Base-by-base conservation (phyloP, 2,113 vertebrate genomes). In the Planiliza haematocheilus region DNA sequence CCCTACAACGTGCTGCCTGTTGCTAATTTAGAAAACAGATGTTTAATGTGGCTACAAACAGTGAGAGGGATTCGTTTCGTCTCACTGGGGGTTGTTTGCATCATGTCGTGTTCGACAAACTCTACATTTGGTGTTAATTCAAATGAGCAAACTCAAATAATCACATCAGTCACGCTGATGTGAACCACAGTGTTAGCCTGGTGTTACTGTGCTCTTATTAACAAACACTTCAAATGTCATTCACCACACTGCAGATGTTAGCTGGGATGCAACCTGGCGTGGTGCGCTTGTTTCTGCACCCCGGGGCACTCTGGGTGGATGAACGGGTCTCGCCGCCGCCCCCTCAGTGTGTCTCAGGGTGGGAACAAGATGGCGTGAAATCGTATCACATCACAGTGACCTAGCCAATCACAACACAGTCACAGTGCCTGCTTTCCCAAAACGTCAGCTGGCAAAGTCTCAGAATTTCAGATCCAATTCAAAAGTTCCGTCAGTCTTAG, bases 331-430 rank as follows among this genome's bases (percentile, higher is more conserved):
- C 74, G 16, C 69, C 24, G 3, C 24, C 24, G 5, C 24, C 24
- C 24, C 24, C 2, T 42, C 80, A 51, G 58, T 4, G 68, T 42
- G 50, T 52, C 83, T 60, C 77, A 45, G 81, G 77, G 16, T 38
- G 64, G n/a, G 24, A 74, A 68, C 78, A 66, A 68, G 51, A 20
- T 24, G 51, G 49, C 11, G 38, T 46, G 57, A 46, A 56, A 58
- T 36, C n/a, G 16, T 37, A 17, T 79, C 74, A 87, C 84, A 78
- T 87, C 81, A 88, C 66, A 79, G 63, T 20, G 17, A 83, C 20
- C 71, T n/a, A 61, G 66, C 85, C 83, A 87, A 90, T 87, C 83
- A 87, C 81, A 88, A 61, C 81, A 82, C 83, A 69, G 36, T 57
- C 55, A 77, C 79, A 43, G 41, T 41, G 49, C 57, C 52, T 53